These are phyloP conservation scores for Daboia siamensis DNA, from an alignment of 2,113 vertebrate species.

Conservation along the genomic window DNA sequence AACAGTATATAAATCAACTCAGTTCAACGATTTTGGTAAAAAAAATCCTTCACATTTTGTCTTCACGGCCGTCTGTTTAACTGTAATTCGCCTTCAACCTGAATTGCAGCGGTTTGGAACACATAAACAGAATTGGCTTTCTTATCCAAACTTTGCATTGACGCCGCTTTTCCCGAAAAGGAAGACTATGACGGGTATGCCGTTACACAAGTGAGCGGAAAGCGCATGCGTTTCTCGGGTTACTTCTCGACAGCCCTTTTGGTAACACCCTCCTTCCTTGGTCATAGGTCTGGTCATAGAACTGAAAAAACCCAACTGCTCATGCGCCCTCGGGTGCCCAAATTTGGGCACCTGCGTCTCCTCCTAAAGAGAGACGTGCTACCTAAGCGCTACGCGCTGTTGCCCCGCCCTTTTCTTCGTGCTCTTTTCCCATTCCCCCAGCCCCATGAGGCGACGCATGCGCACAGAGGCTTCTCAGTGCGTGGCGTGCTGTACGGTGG, in stretches of 20 bases:
- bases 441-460: conserved; percentile 7
- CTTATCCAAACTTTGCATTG: background rate
- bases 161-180: background rate
- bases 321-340: background rate
- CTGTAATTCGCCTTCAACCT: background rate
- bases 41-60: background rate
- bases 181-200: background rate
- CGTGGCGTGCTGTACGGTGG: conserved; percentile 41
- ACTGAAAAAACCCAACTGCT: background rate
- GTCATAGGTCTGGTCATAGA: background rate
- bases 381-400: background rate
- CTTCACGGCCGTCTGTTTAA: background rate
- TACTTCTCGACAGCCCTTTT: background rate
- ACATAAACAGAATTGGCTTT: background rate
- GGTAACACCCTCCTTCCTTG: background rate
- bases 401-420: background rate
- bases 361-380: background rate
- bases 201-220: background rate
- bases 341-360: background rate
- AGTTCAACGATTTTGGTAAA: background rate
- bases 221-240: background rate
- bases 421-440: background rate
- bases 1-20: background rate
- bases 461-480: conserved; percentile 11
- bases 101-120: background rate